Conservation (phyloP, 2,797 vertebrate genomes). For the Hapalemur alaotrensis region DNA sequence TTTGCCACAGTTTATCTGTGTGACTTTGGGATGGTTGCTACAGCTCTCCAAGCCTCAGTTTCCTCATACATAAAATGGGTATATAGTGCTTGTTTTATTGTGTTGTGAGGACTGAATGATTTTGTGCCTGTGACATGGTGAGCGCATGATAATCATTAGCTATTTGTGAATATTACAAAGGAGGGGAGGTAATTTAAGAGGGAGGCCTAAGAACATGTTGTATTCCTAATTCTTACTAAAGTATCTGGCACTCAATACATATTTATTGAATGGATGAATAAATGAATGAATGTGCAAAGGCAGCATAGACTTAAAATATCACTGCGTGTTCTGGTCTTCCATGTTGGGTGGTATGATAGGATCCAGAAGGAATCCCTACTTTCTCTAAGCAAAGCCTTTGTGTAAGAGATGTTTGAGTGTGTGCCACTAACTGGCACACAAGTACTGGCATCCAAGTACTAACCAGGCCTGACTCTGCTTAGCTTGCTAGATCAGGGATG, state of each 20-base stretch:
- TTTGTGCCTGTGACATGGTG: not conserved
- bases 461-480: too few relatives aligned
- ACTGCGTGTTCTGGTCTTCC: too few relatives aligned
- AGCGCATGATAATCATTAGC: not conserved
- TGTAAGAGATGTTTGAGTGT: not conserved
- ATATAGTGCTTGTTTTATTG: not conserved
- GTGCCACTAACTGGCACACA: accelerated
- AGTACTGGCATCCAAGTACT: not conserved
- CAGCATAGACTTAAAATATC: not conserved
- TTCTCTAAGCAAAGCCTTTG: not conserved
- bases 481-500: too few relatives aligned
- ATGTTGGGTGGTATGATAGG: not conserved
- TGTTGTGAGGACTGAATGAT: not conserved
- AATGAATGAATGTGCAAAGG: not conserved
- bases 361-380: not conserved
- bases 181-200: not conserved
- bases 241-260: not conserved
- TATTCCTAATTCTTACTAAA: not conserved
- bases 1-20: not conserved
- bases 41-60: not conserved
- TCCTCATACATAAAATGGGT: not conserved
- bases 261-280: not conserved
- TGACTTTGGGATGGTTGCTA: not conserved
- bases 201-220: not conserved
- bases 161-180: not conserved